Conservation (phyloP, 1,140 invertebrate genomes). For the Leptonema lineaticorne region DNA sequence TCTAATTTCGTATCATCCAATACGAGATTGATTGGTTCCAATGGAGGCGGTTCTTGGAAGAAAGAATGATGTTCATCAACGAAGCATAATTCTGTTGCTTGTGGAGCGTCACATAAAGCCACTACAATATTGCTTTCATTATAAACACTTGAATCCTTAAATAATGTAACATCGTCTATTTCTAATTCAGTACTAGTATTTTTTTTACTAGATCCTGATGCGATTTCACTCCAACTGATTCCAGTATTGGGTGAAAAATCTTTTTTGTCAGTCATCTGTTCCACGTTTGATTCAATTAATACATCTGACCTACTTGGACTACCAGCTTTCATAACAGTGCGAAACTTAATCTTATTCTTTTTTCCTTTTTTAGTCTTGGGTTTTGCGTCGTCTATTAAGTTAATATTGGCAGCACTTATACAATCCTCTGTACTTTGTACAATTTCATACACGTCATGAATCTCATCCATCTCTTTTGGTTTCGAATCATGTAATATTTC, state of each 20-base stretch:
- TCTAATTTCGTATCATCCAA: conserved; percentile 53
- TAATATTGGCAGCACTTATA: conserved; percentile 6
- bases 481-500: conserved; percentile 30
- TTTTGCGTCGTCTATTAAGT: conserved; percentile 46
- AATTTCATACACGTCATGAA: too few species aligned
- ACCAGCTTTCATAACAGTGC: not conserved
- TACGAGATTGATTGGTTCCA: conserved; percentile 51
- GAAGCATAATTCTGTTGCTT: conserved; percentile 49
- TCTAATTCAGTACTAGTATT: not conserved
- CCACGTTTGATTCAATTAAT: not conserved
- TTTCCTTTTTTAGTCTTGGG: conserved; percentile 49
- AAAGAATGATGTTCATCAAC: conserved; percentile 53
- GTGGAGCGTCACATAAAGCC: conserved; percentile 50
- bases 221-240: conserved; percentile 15
- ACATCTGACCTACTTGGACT: not conserved
- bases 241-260: not conserved
- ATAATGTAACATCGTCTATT: conserved; percentile 1
- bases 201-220: not conserved
- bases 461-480: not conserved
- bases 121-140: conserved; percentile 55
- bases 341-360: conserved; percentile 42
- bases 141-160: conserved; percentile 49
- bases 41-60: conserved; percentile 49
- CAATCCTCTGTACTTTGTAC: too few species aligned
- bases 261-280: not conserved